Evolutionary conservation across 37 sponge, comb jelly and placozoan species (phyloP).

Genomic region (Aplysina aerophoba): DNA sequence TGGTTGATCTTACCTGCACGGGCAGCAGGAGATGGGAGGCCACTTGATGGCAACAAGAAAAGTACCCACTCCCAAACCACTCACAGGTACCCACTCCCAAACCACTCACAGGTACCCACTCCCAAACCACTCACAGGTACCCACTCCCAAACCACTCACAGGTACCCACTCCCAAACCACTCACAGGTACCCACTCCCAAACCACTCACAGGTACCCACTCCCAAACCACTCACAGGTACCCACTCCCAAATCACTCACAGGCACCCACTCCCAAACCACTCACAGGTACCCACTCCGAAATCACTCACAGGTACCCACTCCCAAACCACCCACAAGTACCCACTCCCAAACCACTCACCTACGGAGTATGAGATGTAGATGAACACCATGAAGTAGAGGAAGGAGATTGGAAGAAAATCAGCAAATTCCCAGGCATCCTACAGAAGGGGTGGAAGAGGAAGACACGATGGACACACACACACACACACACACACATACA

Average conservation of each 20-base stretch:
- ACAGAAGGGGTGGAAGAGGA: not conserved
- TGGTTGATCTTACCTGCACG: conserved; percentile 88
- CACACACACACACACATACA: not conserved
- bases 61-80: not conserved
- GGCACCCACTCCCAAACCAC: not conserved
- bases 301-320: too few relatives aligned
- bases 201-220: too few relatives aligned
- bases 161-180: conserved; percentile 23
- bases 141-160: not conserved
- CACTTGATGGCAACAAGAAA: too few relatives aligned
- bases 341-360: conserved; percentile 71
- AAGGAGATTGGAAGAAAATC: conserved; percentile 79
- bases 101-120: conserved; percentile 20
- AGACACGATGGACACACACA: not conserved
- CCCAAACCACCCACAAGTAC: not conserved
- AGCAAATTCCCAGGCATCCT: conserved; percentile 62
- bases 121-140: conserved; percentile 8
- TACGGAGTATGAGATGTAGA: conserved; percentile 95
- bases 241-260: not conserved
- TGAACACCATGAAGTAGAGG: conserved; percentile 86
- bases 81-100: not conserved
- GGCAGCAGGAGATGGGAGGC: not conserved
- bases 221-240: too few relatives aligned
- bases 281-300: too few relatives aligned
- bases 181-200: not conserved